These are phyloP conservation scores for rabbit (Oryctolagus cuniculus) DNA, from an alignment of 2,113 vertebrate species.

Conservation along the genomic window mOryCun1.1 NC_091452.1:29559501-29560000, in stretches of 20 bases:
- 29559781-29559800: slow-evolving; percentile 70
- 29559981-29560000: not conserved
- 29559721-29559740: not conserved
- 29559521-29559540: not conserved
- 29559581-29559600: not conserved
- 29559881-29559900: slow-evolving; percentile 90
- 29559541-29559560: not conserved
- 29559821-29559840: slow-evolving; percentile 99
- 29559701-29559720: not conserved
- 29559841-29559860: slow-evolving; percentile 95
- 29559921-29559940: not conserved
- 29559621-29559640: not conserved
- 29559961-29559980: not conserved
- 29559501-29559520: not conserved
- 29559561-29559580: not conserved
- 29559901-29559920: slow-evolving; percentile 18
- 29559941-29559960: not conserved
- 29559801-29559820: slow-evolving; percentile 97
- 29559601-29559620: not conserved
- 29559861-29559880: slow-evolving; percentile 95
- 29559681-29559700: not conserved
- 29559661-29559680: not conserved
- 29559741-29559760: not conserved
- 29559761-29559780: not conserved
- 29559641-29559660: not conserved